Conservation (phyloP, 2,113 vertebrate species). For the Psilopogon haemacephalus region DNA sequence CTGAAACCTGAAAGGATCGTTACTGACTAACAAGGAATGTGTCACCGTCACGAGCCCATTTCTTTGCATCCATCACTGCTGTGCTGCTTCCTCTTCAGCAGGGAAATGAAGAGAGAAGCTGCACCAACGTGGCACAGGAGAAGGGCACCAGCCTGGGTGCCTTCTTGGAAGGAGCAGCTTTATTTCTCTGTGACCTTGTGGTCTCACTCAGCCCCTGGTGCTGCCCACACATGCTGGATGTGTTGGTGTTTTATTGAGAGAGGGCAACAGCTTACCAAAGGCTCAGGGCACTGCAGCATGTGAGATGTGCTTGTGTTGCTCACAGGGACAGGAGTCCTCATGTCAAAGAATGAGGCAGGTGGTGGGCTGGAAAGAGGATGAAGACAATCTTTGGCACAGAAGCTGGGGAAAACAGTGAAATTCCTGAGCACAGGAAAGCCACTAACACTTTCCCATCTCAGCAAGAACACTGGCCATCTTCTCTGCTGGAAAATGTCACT, state of each 20-base stretch:
- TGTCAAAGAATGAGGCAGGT: not conserved
- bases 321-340: not conserved
- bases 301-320: not conserved
- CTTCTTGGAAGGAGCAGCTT: not conserved
- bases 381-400: not conserved
- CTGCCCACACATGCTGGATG: not conserved
- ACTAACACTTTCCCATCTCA: accelerated
- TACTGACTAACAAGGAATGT: not conserved
- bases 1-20: not conserved
- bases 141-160: not conserved
- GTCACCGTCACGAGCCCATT: not conserved
- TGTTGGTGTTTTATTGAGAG: accelerated
- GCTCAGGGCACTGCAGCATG: accelerated
- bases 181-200: accelerated
- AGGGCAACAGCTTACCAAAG: not conserved
- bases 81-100: accelerated
- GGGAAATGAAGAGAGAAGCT: not conserved
- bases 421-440: not conserved
- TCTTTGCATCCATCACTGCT: not conserved
- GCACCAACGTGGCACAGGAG: accelerated
- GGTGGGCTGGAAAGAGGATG: not conserved
- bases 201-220: not conserved
- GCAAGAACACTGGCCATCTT: accelerated
- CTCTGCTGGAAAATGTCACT: not conserved
- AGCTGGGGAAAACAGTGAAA: not conserved